These are phyloP conservation scores for Bathynomus jamesi DNA, from an alignment of 1,140 invertebrate species.

Conservation along the genomic window DNA sequence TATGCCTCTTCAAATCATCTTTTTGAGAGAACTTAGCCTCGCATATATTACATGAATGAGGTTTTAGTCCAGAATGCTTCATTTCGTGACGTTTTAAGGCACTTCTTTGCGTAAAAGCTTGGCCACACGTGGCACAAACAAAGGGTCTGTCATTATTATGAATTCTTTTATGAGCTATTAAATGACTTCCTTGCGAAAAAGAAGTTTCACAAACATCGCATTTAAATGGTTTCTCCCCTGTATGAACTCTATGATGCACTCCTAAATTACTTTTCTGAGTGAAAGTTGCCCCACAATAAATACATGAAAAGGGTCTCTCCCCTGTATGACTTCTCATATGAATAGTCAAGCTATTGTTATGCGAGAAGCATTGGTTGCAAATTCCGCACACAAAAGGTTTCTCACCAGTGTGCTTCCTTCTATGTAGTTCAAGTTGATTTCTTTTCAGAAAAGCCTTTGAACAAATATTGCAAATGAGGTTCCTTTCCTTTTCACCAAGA, in stretches of 20 bases:
- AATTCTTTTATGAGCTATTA: constrained; percentile 30
- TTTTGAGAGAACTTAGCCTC: constrained; percentile 23
- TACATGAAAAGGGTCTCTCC: constrained; percentile 8
- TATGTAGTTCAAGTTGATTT: constrained; percentile 9
- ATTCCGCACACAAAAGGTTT: constrained; percentile 12
- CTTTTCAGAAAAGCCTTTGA: constrained; percentile 10
- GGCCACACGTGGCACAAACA: constrained; percentile 37
- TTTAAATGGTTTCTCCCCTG: constrained; percentile 56
- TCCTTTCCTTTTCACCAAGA: constrained; percentile 5
- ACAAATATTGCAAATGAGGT: constrained; percentile 4
- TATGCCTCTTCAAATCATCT: constrained; percentile 28
- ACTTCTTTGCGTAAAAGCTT: constrained; percentile 40
- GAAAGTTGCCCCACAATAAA: constrained; percentile 3
- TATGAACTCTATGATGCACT: constrained; percentile 72
- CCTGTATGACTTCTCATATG: constrained; percentile 15
- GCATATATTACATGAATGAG: constrained; percentile 37
- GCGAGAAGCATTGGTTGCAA: constrained; percentile 2
- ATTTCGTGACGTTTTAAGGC: constrained; percentile 39
- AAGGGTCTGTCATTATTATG: constrained; percentile 40
- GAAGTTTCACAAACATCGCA: constrained; percentile 49
- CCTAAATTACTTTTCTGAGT: constrained; percentile 69
- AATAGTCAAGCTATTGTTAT: neutral
- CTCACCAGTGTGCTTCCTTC: constrained; percentile 10
- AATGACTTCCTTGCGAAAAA: constrained; percentile 35
- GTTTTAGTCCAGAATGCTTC: constrained; percentile 39